Evolutionary conservation across 23 tunicate genomes (phyloP), one percentile per base, ranked within the genome.

Genomic region (Ciona savignyi): DNA sequence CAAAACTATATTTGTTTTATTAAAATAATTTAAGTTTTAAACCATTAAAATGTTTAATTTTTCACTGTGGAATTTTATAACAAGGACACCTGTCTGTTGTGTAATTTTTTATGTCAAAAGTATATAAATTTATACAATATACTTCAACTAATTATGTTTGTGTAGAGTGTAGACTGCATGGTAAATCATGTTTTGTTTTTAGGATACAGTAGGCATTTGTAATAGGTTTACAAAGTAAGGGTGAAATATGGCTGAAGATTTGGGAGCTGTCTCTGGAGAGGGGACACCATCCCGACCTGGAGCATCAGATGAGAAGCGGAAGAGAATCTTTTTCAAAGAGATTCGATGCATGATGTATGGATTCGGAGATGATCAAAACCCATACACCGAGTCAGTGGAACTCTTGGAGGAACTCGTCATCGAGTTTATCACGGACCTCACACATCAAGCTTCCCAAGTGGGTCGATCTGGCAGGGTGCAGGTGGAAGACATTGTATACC

Each of bases 321-420:
- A 85, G 63, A 77, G 83, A 2, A 28, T 80, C 23, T 94, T 94
- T 68, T 83, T 83, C 29, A 94, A 94, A 76, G 99, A 94, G 80
- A 86, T 94, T 24, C 89, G 95, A 1, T 94, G 99, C 75, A 87
- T 86, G 90, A 87, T 94, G 90, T 84, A 80, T 69, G 99, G 99
- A 22, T 94, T 94, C 68, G 99, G 99, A 2, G 99, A 94, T 67
- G 99, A 94, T 75, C 84, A 80, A 30, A 94, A 94, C 66, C 99
- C 99, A 1, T 94, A 94, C 80, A 94, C 99, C n/a, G 99, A 94
- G 76, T 86, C 99, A 15, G 91, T 80, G 31, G 99, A 94, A 71
- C 86, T 94, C 11, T 26, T 94, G 0, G 99, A 94, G 70, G 99
- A 94, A 78, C 95, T 94, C 49, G 99, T 94, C 0, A 87, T 94